Evolutionary conservation across 2,888 invertebrate genomes (phyloP).

Genomic region (Trichopoda pennipes): DNA sequence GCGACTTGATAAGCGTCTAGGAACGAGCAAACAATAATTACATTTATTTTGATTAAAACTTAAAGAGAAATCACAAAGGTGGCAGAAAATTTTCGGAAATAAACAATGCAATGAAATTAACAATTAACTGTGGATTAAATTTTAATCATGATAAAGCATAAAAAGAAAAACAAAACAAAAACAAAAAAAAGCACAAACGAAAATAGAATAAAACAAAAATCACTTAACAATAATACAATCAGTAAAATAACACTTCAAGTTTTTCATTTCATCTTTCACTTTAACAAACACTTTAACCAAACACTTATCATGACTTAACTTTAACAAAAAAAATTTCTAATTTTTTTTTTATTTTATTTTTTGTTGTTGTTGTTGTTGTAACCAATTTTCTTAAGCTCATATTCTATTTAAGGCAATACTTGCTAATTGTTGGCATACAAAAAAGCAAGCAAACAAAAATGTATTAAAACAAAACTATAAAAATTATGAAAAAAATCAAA

Average conservation of each 20-base stretch:
- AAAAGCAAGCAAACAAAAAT: not conserved
- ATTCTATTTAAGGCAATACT: slow-evolving; percentile 22
- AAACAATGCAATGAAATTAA: slow-evolving; percentile 41
- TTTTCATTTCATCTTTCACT: slow-evolving; percentile 4
- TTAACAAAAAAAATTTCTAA: slow-evolving; percentile 14
- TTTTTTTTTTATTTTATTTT: not conserved
- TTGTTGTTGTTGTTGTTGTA: no score
- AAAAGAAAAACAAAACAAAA: no score
- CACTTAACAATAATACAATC: slow-evolving; percentile 43
- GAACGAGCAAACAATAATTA: no score
- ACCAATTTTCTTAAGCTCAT: slow-evolving; percentile 5
- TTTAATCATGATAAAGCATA: slow-evolving; percentile 50
- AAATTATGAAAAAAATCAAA: slow-evolving; percentile 19
- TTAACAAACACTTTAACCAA: slow-evolving; percentile 23
- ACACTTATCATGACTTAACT: slow-evolving; percentile 41
- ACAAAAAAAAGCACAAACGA: not conserved
- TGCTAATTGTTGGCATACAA: slow-evolving; percentile 46
- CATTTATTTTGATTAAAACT: not conserved
- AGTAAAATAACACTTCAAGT: slow-evolving; percentile 23
- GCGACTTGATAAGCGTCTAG: no score
- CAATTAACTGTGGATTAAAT: slow-evolving; percentile 54
- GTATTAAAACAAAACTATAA: not conserved
- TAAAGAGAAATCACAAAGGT: not conserved
- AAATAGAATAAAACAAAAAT: slow-evolving; percentile 27
- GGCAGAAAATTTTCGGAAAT: not conserved